Evolutionary conservation across 2,888 invertebrate species (phyloP).

Genomic region (Keiferia lycopersicella): DNA sequence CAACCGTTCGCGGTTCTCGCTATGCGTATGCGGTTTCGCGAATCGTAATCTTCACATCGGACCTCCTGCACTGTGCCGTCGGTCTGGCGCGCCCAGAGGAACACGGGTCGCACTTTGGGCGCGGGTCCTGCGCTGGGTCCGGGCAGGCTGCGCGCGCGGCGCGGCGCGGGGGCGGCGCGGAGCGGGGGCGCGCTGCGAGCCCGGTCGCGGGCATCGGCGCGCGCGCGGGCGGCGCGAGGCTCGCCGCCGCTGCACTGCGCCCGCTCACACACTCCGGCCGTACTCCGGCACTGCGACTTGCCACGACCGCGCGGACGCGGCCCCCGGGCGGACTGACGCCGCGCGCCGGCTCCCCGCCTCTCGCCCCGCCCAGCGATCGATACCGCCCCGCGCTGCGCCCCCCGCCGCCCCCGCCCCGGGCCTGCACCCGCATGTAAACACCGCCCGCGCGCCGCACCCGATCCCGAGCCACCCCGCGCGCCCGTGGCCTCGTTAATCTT

Average conservation of each 20-base stretch:
- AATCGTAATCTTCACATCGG: conserved; percentile 93
- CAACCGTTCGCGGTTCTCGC: conserved; percentile 91
- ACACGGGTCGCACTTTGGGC: conserved; percentile 90
- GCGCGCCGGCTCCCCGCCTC: conserved; percentile 58
- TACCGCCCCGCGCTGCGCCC: conserved; percentile 82
- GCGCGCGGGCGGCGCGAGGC: conserved; percentile 76
- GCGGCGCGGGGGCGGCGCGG: conserved; percentile 71
- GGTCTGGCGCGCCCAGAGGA: conserved; percentile 91
- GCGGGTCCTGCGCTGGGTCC: conserved; percentile 51
- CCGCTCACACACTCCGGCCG: conserved; percentile 75
- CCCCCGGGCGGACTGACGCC: conserved; percentile 72
- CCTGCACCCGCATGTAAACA: conserved; percentile 48
- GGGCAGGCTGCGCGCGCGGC: conserved; percentile 68
- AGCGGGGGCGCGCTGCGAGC: conserved; percentile 80
- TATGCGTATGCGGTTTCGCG: conserved; percentile 90
- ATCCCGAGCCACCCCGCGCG: conserved; percentile 68
- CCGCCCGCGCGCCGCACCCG: conserved; percentile 80
- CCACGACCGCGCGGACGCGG: conserved; percentile 79
- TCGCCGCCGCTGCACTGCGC: conserved; percentile 77
- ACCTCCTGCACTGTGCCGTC: conserved; percentile 91
- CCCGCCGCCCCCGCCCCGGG: conserved; percentile 39
- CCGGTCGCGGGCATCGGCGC: conserved; percentile 83
- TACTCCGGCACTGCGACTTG: conserved; percentile 58
- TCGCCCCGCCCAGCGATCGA: conserved; percentile 71
- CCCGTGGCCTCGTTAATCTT: conserved; percentile 75